Conservation (phyloP, 1,140 invertebrate species). For the Lutraria rhynchaena region DNA sequence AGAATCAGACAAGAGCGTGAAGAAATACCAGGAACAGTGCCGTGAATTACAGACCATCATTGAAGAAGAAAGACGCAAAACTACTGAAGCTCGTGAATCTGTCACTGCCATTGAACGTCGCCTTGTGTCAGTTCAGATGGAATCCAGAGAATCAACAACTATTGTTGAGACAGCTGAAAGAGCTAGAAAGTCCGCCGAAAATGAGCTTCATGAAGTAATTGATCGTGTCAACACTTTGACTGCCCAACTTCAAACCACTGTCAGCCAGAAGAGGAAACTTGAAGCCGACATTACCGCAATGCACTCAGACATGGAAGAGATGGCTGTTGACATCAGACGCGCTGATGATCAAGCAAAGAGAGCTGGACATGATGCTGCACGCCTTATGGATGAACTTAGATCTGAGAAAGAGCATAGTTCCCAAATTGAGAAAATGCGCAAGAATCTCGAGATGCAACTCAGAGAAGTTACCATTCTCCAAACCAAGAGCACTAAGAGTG, state of each 20-base stretch:
- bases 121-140: conserved; percentile 95
- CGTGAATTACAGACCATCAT: conserved; percentile 90
- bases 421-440: conserved; percentile 98
- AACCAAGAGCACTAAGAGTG: conserved; percentile 97
- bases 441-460: conserved; percentile 97
- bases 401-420: conserved; percentile 99
- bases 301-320: conserved; percentile 85
- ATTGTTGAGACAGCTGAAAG: conserved; percentile 97
- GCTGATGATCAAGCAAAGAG: conserved; percentile 84
- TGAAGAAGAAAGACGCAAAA: conserved; percentile 98
- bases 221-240: conserved; percentile 97
- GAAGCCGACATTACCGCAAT: conserved; percentile 97
- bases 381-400: conserved; percentile 97
- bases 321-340: conserved; percentile 72
- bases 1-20: conserved; percentile 99
- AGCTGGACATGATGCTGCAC: conserved; percentile 97
- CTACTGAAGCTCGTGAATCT: conserved; percentile 97
- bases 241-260: conserved; percentile 94
- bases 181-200: conserved; percentile 96
- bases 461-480: conserved; percentile 97
- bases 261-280: conserved; percentile 98
- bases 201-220: conserved; percentile 96
- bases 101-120: conserved; percentile 97
- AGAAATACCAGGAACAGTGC: conserved; percentile 96
- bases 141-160: conserved; percentile 96